Evolutionary conservation across 1,140 invertebrate species (phyloP).

Genomic region (fruit fly (Drosophila melanogaster)): Release_6_plus_ISO1_MT NT_033777.3:12103001-12103500

Average conservation of each 20-base stretch:
- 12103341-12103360: constrained; percentile 63
- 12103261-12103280: constrained; percentile 54
- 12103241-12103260: constrained; percentile 45
- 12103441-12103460: constrained; percentile 35
- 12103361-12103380: constrained; percentile 56
- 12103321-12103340: constrained; percentile 80
- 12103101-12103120: constrained; percentile 34
- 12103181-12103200: constrained; percentile 21
- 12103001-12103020: constrained; percentile 47
- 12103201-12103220: constrained; percentile 26
- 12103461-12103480: constrained; percentile 37
- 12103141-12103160: constrained; percentile 5
- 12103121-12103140: constrained; percentile 1
- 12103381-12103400: constrained; percentile 75
- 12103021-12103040: constrained; percentile 76
- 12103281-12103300: constrained; percentile 65
- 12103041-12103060: constrained; percentile 74
- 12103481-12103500: constrained; percentile 30
- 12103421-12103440: constrained; percentile 22
- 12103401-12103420: constrained; percentile 48
- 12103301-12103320: constrained; percentile 56
- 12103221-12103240: constrained; percentile 39
- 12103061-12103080: constrained; percentile 76
- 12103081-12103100: constrained; percentile 55
- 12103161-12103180: constrained; percentile 36